Evolutionary conservation across 2,113 vertebrate species (phyloP).

Genomic region (Grammomys dolichurus): DNA sequence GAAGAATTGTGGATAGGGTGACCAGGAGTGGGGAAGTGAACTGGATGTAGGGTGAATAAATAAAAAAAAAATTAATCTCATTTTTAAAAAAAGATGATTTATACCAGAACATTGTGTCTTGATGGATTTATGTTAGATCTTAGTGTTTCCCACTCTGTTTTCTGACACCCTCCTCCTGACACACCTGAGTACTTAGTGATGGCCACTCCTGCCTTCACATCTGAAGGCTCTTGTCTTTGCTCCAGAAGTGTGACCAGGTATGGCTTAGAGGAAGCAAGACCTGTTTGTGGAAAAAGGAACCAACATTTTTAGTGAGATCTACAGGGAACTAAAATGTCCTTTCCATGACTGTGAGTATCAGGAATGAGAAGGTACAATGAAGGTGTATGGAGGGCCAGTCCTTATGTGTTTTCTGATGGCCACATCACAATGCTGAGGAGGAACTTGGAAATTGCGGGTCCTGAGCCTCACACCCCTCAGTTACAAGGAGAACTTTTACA

Average conservation of each 20-base stretch:
- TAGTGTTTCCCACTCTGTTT: too few species aligned
- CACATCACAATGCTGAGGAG: neutral
- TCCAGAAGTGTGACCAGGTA: neutral
- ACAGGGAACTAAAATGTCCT: neutral
- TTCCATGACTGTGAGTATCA: neutral
- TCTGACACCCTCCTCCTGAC: neutral
- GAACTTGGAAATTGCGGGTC: neutral
- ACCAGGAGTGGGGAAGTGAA: too few species aligned
- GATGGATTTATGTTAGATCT: neutral
- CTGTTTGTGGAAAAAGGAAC: neutral
- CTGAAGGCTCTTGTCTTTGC: neutral
- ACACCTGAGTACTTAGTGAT: neutral
- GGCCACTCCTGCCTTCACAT: neutral
- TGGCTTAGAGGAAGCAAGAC: neutral
- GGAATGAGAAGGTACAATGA: neutral
- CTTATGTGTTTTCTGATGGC: neutral
- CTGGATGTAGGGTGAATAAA: too few species aligned
- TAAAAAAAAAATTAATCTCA: too few species aligned
- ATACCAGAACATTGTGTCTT: neutral
- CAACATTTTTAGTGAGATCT: neutral
- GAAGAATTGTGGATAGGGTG: too few species aligned
- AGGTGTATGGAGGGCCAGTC: neutral
- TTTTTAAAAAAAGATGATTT: neutral
- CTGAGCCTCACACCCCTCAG: neutral
- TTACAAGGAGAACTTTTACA: neutral